phyloP scores from a whole-genome alignment of 2,113 vertebrate species.

The Athene noctua region DNA sequence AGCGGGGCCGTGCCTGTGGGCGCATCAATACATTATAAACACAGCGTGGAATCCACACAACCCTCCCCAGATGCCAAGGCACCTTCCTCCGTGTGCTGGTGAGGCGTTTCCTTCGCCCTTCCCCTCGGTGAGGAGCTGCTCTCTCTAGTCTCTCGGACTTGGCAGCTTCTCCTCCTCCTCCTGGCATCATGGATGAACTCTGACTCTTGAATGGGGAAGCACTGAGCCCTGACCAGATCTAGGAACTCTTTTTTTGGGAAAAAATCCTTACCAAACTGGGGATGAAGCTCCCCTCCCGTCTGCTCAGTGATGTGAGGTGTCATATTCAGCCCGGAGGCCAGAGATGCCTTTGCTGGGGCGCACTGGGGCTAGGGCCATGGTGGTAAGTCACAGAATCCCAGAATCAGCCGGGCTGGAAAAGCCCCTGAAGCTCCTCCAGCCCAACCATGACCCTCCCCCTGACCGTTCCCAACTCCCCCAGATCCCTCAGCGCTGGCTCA shows the following conservation, averaged over 20 bases:
- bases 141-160: no score
- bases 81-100: no score
- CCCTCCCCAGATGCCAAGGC: not conserved
- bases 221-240: not conserved
- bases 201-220: not conserved
- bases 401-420: no score
- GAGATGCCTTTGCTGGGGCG: not conserved
- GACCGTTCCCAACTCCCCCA: no score
- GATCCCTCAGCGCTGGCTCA: no score
- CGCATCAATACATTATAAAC: not conserved
- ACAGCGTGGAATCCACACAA: not conserved
- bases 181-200: no score
- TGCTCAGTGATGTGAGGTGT: not conserved
- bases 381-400: no score
- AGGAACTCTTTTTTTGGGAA: not conserved
- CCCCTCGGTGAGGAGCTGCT: not conserved
- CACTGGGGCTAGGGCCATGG: not conserved
- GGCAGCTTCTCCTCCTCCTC: not conserved
- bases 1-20: not conserved
- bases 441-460: no score
- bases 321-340: not conserved
- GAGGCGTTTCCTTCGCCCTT: not conserved
- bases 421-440: no score
- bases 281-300: not conserved
- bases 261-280: not conserved